Evolutionary conservation across 2,888 invertebrate genomes (phyloP), one percentile per base, ranked within the genome.

Genomic region (Spodoptera littoralis): DNA sequence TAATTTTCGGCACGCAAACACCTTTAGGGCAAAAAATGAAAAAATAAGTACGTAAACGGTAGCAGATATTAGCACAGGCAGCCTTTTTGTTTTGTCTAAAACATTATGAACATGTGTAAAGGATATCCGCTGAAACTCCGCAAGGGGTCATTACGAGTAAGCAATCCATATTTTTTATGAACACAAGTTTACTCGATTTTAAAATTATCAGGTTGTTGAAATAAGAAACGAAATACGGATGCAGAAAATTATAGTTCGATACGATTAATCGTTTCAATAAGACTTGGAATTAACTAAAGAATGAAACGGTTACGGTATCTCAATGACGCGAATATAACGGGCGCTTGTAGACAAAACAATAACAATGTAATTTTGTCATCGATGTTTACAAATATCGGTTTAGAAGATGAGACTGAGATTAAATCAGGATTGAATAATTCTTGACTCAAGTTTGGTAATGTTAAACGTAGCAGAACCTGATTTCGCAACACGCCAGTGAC

Each of bases 1-100:
- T 85, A 89, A 93, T 93, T 93, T 93, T 89, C 88, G 86, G 87
- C 94, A 93, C 92, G 93, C 92, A 90, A 91, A 87, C 82, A 74
- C 74, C 84, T 84, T 77, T 71, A 71, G 81, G 83, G 79, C 78
- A 84, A 84, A 84, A 83, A 76, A 75, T 71, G 42, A 44, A 52
- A 8, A 60, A 81, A 83, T 69, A 74, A 78, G 77, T 68, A 59
- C 71, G 76, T 82, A 82, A 88, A 92, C 92, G 89, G 93, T 93
- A 93, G 92, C 92, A 75, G 73, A 80, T 76, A 75, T 77, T 82
- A 82, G 76, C 67, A 66, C 56, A 55, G 71, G 69, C 55, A 59
- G 73, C 80, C 78, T 85, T 89, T 90, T 88, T 89, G 83, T 89
- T 89, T 90, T 84, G 81, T 85, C 84, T 83, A 84, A 85, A 88